These are phyloP conservation scores for Hemicrepidius hirtus DNA, from an alignment of 2,888 invertebrate species.

Conservation along the genomic window DNA sequence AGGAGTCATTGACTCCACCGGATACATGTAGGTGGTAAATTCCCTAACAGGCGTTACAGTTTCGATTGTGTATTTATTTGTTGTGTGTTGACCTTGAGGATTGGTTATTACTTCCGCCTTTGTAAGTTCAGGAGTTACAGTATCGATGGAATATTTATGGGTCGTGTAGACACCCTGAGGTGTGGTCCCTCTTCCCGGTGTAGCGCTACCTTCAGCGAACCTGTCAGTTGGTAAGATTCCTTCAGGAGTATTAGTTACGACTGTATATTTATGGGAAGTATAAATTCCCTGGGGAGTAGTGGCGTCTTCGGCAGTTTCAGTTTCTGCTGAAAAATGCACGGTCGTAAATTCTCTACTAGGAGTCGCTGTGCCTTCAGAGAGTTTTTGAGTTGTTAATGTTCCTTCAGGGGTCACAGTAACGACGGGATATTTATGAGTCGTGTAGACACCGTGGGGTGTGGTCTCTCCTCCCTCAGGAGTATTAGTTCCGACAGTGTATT, in stretches of 20 bases:
- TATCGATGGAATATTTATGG: too few species aligned
- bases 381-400: background rate
- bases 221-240: background rate
- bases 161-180: background rate
- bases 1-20: background rate
- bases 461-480: background rate
- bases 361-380: background rate
- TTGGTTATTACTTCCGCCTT: too few species aligned
- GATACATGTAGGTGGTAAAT: background rate
- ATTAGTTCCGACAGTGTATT: background rate
- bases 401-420: background rate
- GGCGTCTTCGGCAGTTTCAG: background rate
- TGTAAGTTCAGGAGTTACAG: too few species aligned
- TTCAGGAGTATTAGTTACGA: background rate
- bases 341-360: background rate
- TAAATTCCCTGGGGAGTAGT: background rate
- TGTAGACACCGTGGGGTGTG: too few species aligned
- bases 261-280: background rate
- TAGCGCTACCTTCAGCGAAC: background rate
- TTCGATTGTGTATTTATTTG: background rate
- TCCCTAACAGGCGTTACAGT: too few species aligned
- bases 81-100: too few species aligned
- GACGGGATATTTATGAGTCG: background rate
- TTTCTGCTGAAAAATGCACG: background rate
- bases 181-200: background rate